Evolutionary conservation across 2,113 vertebrate species (phyloP).

Genomic region (Apteryx mantelli): DNA sequence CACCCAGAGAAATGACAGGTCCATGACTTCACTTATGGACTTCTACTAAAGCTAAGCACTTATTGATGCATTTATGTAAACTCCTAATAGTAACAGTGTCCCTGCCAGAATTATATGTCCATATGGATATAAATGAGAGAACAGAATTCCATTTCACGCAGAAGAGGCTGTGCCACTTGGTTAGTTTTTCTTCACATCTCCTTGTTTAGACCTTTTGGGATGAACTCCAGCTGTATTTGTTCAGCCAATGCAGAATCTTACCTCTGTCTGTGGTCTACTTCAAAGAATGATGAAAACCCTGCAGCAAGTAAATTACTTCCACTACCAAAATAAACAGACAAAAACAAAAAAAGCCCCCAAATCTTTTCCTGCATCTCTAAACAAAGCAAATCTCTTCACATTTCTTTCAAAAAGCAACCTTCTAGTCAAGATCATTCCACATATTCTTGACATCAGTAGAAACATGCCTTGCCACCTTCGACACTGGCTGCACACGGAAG

Average conservation of each 20-base stretch:
- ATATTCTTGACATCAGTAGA: not conserved
- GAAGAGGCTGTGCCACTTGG: not conserved
- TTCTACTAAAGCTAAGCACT: not conserved
- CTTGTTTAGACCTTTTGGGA: not conserved
- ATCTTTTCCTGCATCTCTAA: not conserved
- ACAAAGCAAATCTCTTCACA: not conserved
- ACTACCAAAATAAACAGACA: not conserved
- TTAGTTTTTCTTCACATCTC: not conserved
- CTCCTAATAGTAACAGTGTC: not conserved
- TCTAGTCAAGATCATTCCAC: not conserved
- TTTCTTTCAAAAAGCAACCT: not conserved
- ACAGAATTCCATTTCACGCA: not conserved
- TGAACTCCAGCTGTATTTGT: not conserved
- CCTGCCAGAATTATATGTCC: not conserved
- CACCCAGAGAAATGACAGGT: not conserved
- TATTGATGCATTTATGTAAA: not conserved
- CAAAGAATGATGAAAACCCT: not conserved
- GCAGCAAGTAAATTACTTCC: not conserved
- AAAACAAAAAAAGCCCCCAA: not conserved
- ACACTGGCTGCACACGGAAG: not conserved
- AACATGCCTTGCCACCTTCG: not conserved
- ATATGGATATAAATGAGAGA: not conserved
- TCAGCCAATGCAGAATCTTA: not conserved
- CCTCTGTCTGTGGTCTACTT: not conserved
- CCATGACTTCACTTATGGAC: not conserved